Conservation (phyloP, 2,113 vertebrate species). For the Trochalopteron elliotii region DNA sequence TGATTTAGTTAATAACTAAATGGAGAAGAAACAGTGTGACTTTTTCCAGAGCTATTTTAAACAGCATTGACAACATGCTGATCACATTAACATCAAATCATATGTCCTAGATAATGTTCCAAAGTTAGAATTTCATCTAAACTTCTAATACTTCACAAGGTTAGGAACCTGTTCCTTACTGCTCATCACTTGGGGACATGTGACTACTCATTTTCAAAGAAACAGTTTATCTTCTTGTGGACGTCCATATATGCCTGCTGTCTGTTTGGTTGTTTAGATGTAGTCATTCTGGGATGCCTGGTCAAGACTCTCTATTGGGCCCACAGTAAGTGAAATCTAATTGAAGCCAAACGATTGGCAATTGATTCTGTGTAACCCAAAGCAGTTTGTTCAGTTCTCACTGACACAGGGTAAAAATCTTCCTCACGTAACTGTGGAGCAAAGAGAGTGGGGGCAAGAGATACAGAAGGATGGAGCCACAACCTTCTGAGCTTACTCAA, state of each 20-base stretch:
- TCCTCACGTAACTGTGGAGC: neutral
- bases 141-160: neutral
- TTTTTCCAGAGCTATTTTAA: neutral
- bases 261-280: neutral
- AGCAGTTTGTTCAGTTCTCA: neutral
- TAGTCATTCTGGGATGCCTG: rapidly evolving
- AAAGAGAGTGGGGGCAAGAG: neutral
- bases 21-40: neutral
- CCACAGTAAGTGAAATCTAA: neutral
- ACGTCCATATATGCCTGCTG: neutral
- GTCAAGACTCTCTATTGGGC: neutral
- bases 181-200: neutral
- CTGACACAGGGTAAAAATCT: neutral
- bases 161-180: neutral
- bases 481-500: conserved; percentile 21
- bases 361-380: neutral
- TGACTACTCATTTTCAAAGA: neutral
- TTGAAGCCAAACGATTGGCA: neutral
- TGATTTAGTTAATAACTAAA: neutral
- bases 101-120: neutral
- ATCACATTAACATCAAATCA: neutral
- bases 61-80: neutral
- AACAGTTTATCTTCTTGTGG: neutral
- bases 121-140: neutral
- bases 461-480: neutral